These are phyloP conservation scores for Yoshiicerus persimilis DNA, from an alignment of 1,140 invertebrate genomes.

Conservation along the genomic window DNA sequence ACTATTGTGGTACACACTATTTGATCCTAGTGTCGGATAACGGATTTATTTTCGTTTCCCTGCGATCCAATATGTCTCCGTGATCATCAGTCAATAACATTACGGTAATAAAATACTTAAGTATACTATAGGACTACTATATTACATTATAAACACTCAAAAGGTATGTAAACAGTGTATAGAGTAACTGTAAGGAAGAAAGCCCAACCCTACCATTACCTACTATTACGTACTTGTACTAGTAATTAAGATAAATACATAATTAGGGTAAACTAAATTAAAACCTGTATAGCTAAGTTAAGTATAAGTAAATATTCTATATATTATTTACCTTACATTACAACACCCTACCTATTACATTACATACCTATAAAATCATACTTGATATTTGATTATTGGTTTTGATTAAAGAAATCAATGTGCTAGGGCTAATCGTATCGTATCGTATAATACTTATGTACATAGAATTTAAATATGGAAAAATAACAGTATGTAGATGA, in stretches of 20 bases:
- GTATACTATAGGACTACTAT: neutral
- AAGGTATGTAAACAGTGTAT: neutral
- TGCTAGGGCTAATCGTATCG: neutral
- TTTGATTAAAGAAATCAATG: neutral
- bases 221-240: neutral
- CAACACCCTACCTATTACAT: neutral
- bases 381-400: conserved; percentile 13
- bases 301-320: neutral
- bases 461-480: neutral
- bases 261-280: neutral
- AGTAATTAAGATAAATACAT: neutral
- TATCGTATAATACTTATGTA: neutral
- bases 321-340: neutral
- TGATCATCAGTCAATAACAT: conserved; percentile 20
- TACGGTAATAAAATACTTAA: neutral
- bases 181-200: neutral
- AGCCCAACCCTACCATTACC: neutral
- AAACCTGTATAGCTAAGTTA: neutral
- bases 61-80: conserved; percentile 8
- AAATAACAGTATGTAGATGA: neutral
- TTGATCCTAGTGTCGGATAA: conserved; percentile 3
- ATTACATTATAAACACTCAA: neutral
- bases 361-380: neutral
- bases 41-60: conserved; percentile 16
- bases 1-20: neutral